A percentile compares a stretch with the other conserved stretches of the same genome.
phyloP scores from a whole-genome alignment of 2,113 vertebrate genomes.

The Plecotus auritus region DNA sequence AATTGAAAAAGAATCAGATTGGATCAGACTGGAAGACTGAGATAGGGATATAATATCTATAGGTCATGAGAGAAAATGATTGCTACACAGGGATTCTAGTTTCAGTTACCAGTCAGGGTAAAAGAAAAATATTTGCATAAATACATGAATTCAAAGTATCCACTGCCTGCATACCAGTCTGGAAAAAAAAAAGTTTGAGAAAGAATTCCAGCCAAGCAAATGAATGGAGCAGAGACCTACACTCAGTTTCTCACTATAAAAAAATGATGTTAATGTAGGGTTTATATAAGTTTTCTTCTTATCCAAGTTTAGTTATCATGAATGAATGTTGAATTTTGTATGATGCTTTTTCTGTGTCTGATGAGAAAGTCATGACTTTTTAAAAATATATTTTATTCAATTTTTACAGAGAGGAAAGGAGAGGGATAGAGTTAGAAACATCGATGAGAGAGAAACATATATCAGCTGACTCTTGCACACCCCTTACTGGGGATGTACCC shows the following conservation, averaged over 20 bases:
- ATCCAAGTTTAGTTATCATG: not conserved
- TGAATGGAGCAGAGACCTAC: not conserved
- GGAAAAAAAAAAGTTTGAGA: not conserved
- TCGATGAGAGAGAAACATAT: too few species aligned
- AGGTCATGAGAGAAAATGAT: not conserved
- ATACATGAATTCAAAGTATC: not conserved
- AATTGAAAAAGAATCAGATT: not conserved
- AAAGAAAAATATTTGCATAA: not conserved
- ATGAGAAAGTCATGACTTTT: not conserved
- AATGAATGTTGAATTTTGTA: not conserved
- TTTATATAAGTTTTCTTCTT: not conserved
- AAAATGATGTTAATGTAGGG: not conserved
- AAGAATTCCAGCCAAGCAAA: not conserved
- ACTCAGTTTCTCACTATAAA: not conserved
- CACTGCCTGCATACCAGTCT: not conserved
- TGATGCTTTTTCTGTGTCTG: not conserved
- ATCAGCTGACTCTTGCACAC: too few species aligned
- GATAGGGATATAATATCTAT: not conserved
- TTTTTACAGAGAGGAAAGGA: too few species aligned
- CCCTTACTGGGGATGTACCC: too few species aligned
- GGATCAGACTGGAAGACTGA: not conserved
- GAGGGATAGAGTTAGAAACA: too few species aligned
- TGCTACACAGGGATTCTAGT: not conserved
- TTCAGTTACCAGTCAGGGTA: not conserved
- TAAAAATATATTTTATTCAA: too few species aligned